Base-by-base conservation (phyloP, 2,888 invertebrate genomes). In the Agriopis marginaria region DNA sequence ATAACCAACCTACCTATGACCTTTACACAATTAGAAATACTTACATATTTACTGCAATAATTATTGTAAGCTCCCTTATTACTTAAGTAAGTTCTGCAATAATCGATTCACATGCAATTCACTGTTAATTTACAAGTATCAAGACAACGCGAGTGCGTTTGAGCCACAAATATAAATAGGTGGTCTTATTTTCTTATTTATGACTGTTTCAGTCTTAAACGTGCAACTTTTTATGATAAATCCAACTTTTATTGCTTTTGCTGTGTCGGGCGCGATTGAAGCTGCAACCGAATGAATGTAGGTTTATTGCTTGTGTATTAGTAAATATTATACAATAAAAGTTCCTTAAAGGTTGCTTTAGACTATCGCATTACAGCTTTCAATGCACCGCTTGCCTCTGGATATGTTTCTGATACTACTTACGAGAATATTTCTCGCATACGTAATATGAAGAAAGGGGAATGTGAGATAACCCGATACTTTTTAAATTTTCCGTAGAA, bases 161-260 rank as follows among this genome's bases (percentile, higher is more conserved):
- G 6, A 61, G 56, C 69, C 65, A 69, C 69, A 69, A 69, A 69
- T 89, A 91, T 90, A 91, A 91, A 92, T 91, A 92, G 89, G 83
- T 82, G 87, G 83, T 89, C 87, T 89, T 89, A 91, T 92, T 91
- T 90, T 89, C 82, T 89, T 90, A 89, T 93, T 92, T 91, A 92
- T 83, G 89, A 85, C 87, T 87, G 87, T 89, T 91, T 88, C 84
- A 88, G 88, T 87, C 84, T 88, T 90, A 87, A 88, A 91, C 90
- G 89, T 86, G 89, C 88, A 89, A 90, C 88, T 91, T 93, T 92
- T 91, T 91, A 91, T 91, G 90, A 91, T 92, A 89, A 89, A 89
- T 89, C 89, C 82, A 79, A 75, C 74, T 89, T 89, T 91, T 92
- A 92, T 89, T 86, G 84, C 85, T 76, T 78, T 80, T 77, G 82